Conservation (phyloP, 2,888 invertebrate species). For the Abrostola triplasia region DNA sequence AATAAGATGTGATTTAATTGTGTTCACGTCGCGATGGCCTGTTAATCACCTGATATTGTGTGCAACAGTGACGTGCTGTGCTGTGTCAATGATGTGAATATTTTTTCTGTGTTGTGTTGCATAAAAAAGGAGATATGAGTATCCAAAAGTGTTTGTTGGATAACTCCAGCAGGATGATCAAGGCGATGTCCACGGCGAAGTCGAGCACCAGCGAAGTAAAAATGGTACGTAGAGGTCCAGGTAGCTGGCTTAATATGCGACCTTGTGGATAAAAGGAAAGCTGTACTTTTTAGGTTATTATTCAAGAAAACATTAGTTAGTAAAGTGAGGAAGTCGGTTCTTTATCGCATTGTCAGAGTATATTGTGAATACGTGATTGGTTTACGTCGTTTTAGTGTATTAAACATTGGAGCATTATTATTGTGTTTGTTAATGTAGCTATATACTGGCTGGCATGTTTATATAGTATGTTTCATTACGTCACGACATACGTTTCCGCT, state of each 20-base stretch:
- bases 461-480: slow-evolving; percentile 39
- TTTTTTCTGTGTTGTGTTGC: slow-evolving; percentile 70
- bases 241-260: slow-evolving; percentile 45
- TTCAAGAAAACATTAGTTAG: slow-evolving; percentile 44
- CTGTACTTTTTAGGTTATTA: slow-evolving; percentile 53
- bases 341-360: slow-evolving; percentile 29
- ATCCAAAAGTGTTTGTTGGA: slow-evolving; percentile 87
- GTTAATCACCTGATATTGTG: slow-evolving; percentile 62
- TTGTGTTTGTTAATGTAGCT: slow-evolving; percentile 14
- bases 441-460: slow-evolving; percentile 13
- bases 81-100: slow-evolving; percentile 80
- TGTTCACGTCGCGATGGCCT: slow-evolving; percentile 67
- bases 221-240: slow-evolving; percentile 74
- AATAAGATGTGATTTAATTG: slow-evolving; percentile 79
- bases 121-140: slow-evolving; percentile 81
- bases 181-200: slow-evolving; percentile 85
- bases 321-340: slow-evolving; percentile 25
- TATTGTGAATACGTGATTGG: slow-evolving; percentile 17
- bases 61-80: slow-evolving; percentile 71
- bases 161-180: slow-evolving; percentile 87
- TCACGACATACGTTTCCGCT: slow-evolving; percentile 44
- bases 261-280: slow-evolving; percentile 56
- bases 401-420: slow-evolving; percentile 21
- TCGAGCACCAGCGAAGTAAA: slow-evolving; percentile 80
- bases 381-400: slow-evolving; percentile 25